Conservation (phyloP, 2,888 invertebrate species). For the Syrista parreyssii region DNA sequence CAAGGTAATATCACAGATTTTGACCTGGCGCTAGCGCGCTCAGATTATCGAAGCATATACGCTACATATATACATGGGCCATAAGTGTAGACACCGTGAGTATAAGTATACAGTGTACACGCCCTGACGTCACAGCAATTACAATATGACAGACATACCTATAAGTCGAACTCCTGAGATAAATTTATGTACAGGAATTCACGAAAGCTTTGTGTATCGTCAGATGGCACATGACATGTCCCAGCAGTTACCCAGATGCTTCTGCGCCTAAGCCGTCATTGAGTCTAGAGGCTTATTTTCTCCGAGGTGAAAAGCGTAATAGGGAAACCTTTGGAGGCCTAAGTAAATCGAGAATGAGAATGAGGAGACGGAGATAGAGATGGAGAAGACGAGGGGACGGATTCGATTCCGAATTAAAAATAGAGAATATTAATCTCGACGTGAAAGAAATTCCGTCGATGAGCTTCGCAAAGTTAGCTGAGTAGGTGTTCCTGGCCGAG, state of each 20-base stretch:
- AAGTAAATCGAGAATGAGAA: background rate
- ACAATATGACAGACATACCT: background rate
- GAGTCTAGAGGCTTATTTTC: background rate
- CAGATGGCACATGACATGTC: background rate
- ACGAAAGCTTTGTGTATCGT: background rate
- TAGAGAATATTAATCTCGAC: conserved; percentile 1
- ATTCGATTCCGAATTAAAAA: background rate
- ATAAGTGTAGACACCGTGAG: too few relatives aligned
- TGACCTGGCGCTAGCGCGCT: background rate
- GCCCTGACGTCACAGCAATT: background rate
- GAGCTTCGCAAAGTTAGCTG: conserved; percentile 4
- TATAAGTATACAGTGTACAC: too few relatives aligned
- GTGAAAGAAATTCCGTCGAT: background rate
- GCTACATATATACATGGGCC: background rate
- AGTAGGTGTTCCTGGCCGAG: conserved; percentile 6
- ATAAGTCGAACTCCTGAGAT: background rate
- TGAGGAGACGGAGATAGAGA: background rate
- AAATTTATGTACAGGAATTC: background rate
- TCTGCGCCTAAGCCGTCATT: background rate
- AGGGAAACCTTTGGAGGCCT: background rate
- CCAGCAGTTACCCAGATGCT: background rate
- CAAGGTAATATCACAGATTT: conserved; percentile 5
- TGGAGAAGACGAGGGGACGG: background rate
- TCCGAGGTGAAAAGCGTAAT: background rate
- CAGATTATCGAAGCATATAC: background rate